These are phyloP conservation scores for Onychomys leucogaster DNA, from an alignment of 2,797 vertebrate genomes.

Conservation along the genomic window DNA sequence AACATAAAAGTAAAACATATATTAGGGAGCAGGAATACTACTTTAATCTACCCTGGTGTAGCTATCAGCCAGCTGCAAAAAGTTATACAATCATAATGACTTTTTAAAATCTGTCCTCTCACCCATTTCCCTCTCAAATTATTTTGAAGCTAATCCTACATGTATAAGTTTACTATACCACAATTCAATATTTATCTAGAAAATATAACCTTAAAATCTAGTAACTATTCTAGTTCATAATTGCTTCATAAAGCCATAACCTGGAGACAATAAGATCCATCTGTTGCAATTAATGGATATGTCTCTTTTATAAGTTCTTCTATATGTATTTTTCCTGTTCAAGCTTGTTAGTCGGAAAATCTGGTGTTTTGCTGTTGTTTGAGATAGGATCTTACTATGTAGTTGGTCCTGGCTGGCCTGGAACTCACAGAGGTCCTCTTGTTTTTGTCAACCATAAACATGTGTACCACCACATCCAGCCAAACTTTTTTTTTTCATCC, in stretches of 20 bases:
- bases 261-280: neutral
- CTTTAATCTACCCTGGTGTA: neutral
- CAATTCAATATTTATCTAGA: neutral
- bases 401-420: neutral
- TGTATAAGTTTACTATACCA: neutral
- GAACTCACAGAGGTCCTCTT: neutral
- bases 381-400: neutral
- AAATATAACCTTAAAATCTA: neutral
- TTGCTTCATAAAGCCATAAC: neutral
- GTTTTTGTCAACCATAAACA: neutral
- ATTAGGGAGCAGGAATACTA: neutral
- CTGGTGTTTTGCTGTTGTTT: neutral
- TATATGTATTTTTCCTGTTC: neutral
- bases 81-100: neutral
- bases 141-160: neutral
- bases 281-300: neutral
- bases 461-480: neutral
- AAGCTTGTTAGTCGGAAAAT: constrained; percentile 21
- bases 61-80: neutral
- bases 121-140: neutral
- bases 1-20: neutral
- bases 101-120: neutral
- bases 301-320: neutral
- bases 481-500: neutral
- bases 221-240: neutral